Evolutionary conservation across 2,797 vertebrate genomes (phyloP).

Genomic region (Gambelia wislizenii): DNA sequence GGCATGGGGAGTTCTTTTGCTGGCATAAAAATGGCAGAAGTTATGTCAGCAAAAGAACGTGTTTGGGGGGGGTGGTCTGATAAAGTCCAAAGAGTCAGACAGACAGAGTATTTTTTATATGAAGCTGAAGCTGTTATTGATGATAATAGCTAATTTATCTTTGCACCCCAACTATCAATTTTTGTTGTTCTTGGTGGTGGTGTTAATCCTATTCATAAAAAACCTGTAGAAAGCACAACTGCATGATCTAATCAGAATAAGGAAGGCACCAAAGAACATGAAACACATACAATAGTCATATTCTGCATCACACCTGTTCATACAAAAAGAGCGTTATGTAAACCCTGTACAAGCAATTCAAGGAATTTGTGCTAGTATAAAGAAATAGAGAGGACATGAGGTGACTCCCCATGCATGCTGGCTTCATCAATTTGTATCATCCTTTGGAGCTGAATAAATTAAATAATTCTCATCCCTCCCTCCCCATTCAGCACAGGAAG

Average conservation of each 20-base stretch:
- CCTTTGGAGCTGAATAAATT: background rate
- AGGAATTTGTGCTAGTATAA: background rate
- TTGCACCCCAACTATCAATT: no score
- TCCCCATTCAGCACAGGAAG: background rate
- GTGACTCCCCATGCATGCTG: background rate
- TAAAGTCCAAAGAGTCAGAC: no score
- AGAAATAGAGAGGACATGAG: no score
- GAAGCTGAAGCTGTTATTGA: background rate
- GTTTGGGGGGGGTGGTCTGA: no score
- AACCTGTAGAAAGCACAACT: constrained; percentile 41
- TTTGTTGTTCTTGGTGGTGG: no score
- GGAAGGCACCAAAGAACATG: constrained; percentile 61
- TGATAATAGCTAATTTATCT: background rate
- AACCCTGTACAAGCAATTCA: background rate
- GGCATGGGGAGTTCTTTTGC: no score
- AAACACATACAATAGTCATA: background rate
- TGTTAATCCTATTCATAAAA: constrained; percentile 46
- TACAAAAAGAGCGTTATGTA: constrained; percentile 34
- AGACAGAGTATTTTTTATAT: background rate
- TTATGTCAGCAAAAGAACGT: no score
- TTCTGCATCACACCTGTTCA: constrained; percentile 65
- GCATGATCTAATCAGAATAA: constrained; percentile 46
- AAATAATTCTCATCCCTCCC: background rate
- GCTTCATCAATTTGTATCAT: background rate
- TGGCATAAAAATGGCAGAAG: no score